Evolutionary conservation across 2,888 invertebrate species (phyloP), one percentile per base, ranked within the genome.

Genomic region (Nomada ferruginata): DNA sequence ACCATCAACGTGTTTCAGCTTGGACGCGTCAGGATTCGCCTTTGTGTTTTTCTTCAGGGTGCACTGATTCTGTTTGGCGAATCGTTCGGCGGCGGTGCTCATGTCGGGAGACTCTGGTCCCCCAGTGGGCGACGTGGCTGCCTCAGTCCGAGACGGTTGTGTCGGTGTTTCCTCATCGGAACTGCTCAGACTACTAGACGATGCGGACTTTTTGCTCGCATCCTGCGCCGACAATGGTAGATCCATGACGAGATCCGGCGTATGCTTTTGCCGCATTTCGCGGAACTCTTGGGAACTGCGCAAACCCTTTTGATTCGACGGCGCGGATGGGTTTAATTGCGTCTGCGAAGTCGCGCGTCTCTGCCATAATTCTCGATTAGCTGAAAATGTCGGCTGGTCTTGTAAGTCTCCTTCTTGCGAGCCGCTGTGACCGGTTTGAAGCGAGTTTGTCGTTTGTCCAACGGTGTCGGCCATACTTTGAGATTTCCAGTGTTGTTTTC

Each of bases 221-320:
- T 92, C 93, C 81, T 92, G 93, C 0, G 92, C 92, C 7, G 93
- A 92, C 15, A 96, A 94, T n/a, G 97, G 97, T 88, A 97, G 94
- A 94, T 97, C 97, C 96, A 97, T 96, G 85, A 97, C 97, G 77
- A 97, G 94, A 94, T 97, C 97, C 2, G 97, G 97, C 47, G 97
- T 96, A 88, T 96, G 95, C 84, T 95, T 95, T 82, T 95, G 95
- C 5, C 94, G 92, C 91, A 94, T 92, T 76, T 94, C 94, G 80
- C 94, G 94, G 71, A 94, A 94, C 81, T 94, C 94, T 68, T 92
- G 94, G 3, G 92, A 92, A 3, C 90, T 89, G 90, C 95, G 80
- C 92, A 94, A 89, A 87, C 92, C 85, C 91, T 94, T 94, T 9
- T 94, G 89, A 64, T 94, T 93, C 15, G 85, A 91, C 53, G 82